Conservation (phyloP, 2,888 invertebrate species). For the Agrotis puta region DNA sequence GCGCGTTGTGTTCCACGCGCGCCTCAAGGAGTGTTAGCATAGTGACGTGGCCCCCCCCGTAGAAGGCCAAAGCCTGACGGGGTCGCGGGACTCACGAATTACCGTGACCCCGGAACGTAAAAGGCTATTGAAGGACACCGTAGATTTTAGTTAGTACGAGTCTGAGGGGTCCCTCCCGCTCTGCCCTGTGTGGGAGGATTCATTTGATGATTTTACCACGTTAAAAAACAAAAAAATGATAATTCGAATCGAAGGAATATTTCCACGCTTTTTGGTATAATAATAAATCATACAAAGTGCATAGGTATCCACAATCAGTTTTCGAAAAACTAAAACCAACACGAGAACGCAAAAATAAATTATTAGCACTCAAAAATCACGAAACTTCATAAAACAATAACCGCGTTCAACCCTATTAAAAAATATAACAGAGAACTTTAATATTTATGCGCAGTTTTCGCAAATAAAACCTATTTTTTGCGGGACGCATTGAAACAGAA, state of each 20-base stretch:
- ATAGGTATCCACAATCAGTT: not conserved
- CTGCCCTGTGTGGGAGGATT: too few species aligned
- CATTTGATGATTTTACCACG: too few species aligned
- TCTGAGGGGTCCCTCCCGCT: too few species aligned
- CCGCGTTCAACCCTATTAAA: conserved; percentile 53
- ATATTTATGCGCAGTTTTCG: conserved; percentile 57
- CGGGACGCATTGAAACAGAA: conserved; percentile 73
- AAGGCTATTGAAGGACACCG: too few species aligned
- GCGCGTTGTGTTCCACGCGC: too few species aligned
- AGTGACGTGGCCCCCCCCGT: too few species aligned
- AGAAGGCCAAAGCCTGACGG: too few species aligned
- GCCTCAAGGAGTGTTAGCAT: too few species aligned
- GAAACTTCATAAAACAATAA: conserved; percentile 50
- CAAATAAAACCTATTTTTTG: conserved; percentile 68
- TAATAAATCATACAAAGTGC: not conserved
- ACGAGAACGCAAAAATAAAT: conserved; percentile 23
- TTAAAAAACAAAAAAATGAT: not conserved
- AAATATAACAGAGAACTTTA: conserved; percentile 49
- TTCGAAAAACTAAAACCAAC: not conserved
- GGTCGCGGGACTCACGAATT: too few species aligned
- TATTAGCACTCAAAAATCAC: conserved; percentile 27
- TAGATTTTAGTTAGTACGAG: too few species aligned
- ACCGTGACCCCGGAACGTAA: too few species aligned
- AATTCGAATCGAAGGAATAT: conserved; percentile 11
- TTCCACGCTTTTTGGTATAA: not conserved